phyloP scores from a whole-genome alignment of 2,797 vertebrate genomes.

The Pseudomugil tenellus region DNA sequence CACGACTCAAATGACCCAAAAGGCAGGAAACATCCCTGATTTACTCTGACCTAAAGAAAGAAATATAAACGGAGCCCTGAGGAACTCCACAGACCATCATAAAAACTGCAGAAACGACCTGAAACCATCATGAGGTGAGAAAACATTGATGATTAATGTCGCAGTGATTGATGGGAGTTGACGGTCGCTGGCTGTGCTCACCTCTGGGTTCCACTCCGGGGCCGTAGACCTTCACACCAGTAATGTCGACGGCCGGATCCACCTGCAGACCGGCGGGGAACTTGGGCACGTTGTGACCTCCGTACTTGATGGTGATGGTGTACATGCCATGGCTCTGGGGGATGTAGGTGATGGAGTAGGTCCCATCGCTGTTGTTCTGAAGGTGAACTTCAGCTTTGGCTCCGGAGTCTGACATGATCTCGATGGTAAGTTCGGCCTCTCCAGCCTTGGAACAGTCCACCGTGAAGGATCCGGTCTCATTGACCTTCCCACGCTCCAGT shows the following conservation, averaged over 20 bases:
- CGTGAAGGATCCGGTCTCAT: conserved; percentile 85
- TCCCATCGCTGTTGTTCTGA: conserved; percentile 90
- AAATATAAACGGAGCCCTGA: background rate
- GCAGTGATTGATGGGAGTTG: too few species aligned
- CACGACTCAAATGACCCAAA: too few species aligned
- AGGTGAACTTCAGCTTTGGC: conserved; percentile 91
- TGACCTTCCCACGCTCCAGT: conserved; percentile 87
- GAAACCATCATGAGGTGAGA: background rate
- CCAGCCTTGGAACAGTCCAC: conserved; percentile 95
- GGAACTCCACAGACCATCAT: background rate
- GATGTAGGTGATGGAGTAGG: conserved; percentile 93
- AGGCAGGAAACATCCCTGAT: too few species aligned
- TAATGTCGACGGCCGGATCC: conserved; percentile 88
- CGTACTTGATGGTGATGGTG: conserved; percentile 93
- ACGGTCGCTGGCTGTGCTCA: conserved; percentile 53
- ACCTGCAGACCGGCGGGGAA: conserved; percentile 88
- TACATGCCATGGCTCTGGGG: conserved; percentile 87
- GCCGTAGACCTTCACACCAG: conserved; percentile 89
- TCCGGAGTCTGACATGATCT: conserved; percentile 91
- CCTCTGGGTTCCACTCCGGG: conserved; percentile 92
- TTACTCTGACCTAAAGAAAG: too few species aligned
- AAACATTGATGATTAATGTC: too few species aligned
- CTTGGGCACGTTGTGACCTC: conserved; percentile 87
- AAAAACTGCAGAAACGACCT: background rate
- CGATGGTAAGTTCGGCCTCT: conserved; percentile 92